A percentile compares a stretch with the other conserved stretches of the same genome.
Evolutionary conservation across 2,888 invertebrate genomes (phyloP).

Genomic region (Drosophila subquinaria): DNA sequence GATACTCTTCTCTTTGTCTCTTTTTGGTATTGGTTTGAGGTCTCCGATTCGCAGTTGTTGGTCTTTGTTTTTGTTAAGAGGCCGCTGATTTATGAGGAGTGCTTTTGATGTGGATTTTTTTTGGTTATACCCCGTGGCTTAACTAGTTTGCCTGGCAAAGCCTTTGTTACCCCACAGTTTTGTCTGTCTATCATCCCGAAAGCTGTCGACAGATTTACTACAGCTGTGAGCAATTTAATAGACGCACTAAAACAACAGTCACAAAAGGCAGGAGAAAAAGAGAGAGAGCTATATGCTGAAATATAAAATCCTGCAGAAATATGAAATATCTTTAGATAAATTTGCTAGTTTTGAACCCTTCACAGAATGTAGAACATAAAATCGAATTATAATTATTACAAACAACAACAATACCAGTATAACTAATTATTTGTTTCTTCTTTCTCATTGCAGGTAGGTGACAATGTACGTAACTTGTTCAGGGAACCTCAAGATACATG

Average conservation of each 20-base stretch:
- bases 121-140: slow-evolving; percentile 47
- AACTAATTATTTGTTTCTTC: slow-evolving; percentile 1
- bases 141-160: slow-evolving; percentile 55
- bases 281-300: not conserved
- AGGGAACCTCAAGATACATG: not conserved
- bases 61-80: slow-evolving; percentile 54
- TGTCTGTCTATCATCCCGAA: slow-evolving; percentile 21
- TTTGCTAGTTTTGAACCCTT: no score
- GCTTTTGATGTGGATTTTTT: slow-evolving; percentile 57
- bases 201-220: slow-evolving; percentile 36
- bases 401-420: not conserved
- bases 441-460: slow-evolving; percentile 85
- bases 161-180: slow-evolving; percentile 44
- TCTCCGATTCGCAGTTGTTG: slow-evolving; percentile 26
- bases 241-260: slow-evolving; percentile 7
- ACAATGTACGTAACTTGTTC: slow-evolving; percentile 83
- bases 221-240: slow-evolving; percentile 34
- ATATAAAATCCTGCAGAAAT: not conserved
- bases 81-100: slow-evolving; percentile 55
- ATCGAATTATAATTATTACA: not conserved
- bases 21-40: not conserved
- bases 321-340: not conserved
- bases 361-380: not conserved
- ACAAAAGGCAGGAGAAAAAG: not conserved
- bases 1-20: not conserved